Evolutionary conservation across 1,140 invertebrate genomes (phyloP).

Genomic region (Caenorhabditis briggsae): DNA sequence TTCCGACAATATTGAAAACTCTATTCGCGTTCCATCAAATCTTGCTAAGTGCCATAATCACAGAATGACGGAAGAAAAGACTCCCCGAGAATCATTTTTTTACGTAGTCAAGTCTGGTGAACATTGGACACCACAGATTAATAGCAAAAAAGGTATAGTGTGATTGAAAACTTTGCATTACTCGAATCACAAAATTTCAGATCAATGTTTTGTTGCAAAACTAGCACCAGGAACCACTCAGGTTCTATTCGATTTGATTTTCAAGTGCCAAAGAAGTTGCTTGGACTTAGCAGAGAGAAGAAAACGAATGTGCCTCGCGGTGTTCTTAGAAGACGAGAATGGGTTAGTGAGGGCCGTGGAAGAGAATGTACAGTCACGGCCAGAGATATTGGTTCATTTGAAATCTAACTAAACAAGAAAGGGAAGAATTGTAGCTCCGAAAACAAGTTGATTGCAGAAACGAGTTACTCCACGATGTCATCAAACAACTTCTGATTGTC

Average conservation of each 20-base stretch:
- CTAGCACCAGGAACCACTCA: neutral
- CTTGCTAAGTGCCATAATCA: neutral
- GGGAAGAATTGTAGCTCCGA: neutral
- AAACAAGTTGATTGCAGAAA: neutral
- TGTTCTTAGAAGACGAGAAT: neutral
- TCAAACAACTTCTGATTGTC: neutral
- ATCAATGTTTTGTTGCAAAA: neutral
- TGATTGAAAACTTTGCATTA: too few species aligned
- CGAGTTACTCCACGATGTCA: neutral
- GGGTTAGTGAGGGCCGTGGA: constrained; percentile 16
- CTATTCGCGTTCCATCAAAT: neutral
- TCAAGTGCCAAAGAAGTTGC: constrained; percentile 4
- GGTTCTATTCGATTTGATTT: neutral
- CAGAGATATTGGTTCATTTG: too few species aligned
- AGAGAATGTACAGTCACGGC: neutral
- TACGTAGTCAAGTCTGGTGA: neutral
- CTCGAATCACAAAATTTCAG: neutral
- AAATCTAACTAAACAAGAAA: too few species aligned
- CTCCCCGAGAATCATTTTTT: neutral
- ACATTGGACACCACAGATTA: too few species aligned
- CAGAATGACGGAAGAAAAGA: neutral
- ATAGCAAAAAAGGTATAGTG: too few species aligned
- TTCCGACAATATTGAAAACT: neutral
- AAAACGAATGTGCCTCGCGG: neutral
- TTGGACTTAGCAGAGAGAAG: neutral